Percentiles rank a stretch among this genome's conserved stretches.
Evolutionary conservation across 2,113 vertebrate species (phyloP).

Genomic region (Actinemys pallida): DNA sequence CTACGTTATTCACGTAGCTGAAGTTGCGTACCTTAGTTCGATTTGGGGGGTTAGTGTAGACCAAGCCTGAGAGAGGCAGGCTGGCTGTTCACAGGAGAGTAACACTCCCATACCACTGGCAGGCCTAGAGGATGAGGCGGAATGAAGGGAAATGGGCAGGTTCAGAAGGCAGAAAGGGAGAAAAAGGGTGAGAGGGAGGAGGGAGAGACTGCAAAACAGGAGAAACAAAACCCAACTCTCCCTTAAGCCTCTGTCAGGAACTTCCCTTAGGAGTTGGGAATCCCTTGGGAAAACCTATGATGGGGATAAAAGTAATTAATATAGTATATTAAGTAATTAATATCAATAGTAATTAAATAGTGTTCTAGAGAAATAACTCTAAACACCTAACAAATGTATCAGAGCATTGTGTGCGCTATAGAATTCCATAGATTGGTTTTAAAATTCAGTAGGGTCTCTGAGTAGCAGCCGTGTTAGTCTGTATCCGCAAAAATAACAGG

Average conservation of each 20-base stretch:
- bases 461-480: no score
- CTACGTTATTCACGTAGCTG: no score
- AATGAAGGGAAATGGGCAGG: background rate
- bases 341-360: no score
- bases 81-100: background rate
- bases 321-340: no score
- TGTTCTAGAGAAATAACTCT: no score
- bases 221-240: background rate
- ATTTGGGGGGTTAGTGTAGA: no score
- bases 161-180: background rate
- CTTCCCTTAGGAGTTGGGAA: background rate
- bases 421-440: background rate
- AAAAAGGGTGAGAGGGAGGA: background rate
- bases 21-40: no score
- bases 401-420: background rate
- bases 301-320: no score
- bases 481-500: no score
- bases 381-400: no score
- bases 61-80: background rate
- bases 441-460: background rate
- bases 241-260: background rate
- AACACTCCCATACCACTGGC: background rate
- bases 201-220: background rate
- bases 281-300: no score
- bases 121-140: background rate